phyloP scores from a whole-genome alignment of 2,888 invertebrate genomes.

The Thereva unica region DNA sequence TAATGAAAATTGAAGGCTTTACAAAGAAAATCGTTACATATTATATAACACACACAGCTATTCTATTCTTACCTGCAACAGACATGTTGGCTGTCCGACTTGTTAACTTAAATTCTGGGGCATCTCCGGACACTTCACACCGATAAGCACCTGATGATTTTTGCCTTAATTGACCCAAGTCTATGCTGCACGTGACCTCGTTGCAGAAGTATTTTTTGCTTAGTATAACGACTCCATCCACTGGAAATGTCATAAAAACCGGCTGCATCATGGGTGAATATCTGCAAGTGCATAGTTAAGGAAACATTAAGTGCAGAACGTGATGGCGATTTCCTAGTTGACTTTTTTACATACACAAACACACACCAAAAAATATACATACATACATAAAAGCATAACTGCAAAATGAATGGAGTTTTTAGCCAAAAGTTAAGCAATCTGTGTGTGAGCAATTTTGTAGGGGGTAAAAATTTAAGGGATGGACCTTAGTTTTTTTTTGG shows the following conservation, averaged over 20 bases:
- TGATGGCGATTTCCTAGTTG: neutral
- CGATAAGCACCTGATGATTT: slow-evolving; percentile 61
- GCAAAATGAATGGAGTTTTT: too few relatives aligned
- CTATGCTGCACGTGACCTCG: slow-evolving; percentile 53
- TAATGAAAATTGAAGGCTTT: neutral
- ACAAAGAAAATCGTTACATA: neutral
- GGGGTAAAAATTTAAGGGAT: too few relatives aligned
- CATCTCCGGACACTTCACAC: slow-evolving; percentile 66
- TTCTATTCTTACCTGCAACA: slow-evolving; percentile 61
- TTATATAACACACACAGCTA: neutral
- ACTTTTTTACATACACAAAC: neutral
- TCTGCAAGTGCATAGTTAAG: slow-evolving; percentile 44
- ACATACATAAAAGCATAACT: too few relatives aligned
- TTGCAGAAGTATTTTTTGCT: slow-evolving; percentile 53
- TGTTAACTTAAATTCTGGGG: slow-evolving; percentile 63
- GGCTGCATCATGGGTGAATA: slow-evolving; percentile 54
- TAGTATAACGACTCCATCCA: slow-evolving; percentile 50
- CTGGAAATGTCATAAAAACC: slow-evolving; percentile 51
- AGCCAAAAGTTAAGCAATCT: too few relatives aligned
- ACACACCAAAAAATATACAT: too few relatives aligned
- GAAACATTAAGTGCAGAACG: neutral
- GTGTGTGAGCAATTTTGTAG: too few relatives aligned
- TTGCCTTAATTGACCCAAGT: slow-evolving; percentile 51
- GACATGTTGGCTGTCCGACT: slow-evolving; percentile 62
- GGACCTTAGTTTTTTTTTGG: too few relatives aligned